phyloP scores from a whole-genome alignment of 2,797 vertebrate genomes.

The Pampus argenteus region DNA sequence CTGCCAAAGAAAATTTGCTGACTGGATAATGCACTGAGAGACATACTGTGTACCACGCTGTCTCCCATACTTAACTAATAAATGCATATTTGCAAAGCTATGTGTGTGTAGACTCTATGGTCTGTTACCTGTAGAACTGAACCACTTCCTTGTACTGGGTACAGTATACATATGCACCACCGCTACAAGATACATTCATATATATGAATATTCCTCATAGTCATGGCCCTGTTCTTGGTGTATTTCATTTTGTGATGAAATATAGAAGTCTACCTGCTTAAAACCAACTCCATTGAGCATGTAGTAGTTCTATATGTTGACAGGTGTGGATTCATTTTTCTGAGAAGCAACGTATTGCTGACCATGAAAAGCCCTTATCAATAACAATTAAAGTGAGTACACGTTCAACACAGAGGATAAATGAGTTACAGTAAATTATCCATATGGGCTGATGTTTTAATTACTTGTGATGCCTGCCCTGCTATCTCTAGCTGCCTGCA shows the following conservation, averaged over 20 bases:
- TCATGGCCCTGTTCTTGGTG: slow-evolving; percentile 3
- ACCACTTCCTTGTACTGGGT: slow-evolving; percentile 18
- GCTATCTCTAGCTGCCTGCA: slow-evolving; percentile 62
- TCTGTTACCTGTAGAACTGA: slow-evolving; percentile 5
- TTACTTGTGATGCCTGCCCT: slow-evolving; percentile 65
- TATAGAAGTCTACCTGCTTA: slow-evolving; percentile 20
- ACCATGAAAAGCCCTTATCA: slow-evolving; percentile 59
- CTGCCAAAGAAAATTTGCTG: slow-evolving; percentile 67
- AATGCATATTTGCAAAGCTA: slow-evolving; percentile 52
- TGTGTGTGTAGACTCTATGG: slow-evolving; percentile 18
- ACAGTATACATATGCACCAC: background rate
- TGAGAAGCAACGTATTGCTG: slow-evolving; percentile 44
- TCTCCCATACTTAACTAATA: slow-evolving; percentile 42
- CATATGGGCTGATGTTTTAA: slow-evolving; percentile 72
- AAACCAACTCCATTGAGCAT: slow-evolving; percentile 29
- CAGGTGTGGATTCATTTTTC: slow-evolving; percentile 35
- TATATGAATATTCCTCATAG: slow-evolving; percentile 10
- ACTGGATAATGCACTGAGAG: slow-evolving; percentile 66
- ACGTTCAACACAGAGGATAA: slow-evolving; percentile 47
- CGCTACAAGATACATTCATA: slow-evolving; percentile 3
- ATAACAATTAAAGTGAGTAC: slow-evolving; percentile 59
- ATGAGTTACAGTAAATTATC: slow-evolving; percentile 68
- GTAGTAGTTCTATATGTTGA: slow-evolving; percentile 5
- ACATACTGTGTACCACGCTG: slow-evolving; percentile 39
- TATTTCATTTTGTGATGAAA: slow-evolving; percentile 36